Percentiles rank a stretch among this genome's conserved stretches.
phyloP scores from a whole-genome alignment of 2,113 vertebrate species.

The Notothenia coriiceps region DNA sequence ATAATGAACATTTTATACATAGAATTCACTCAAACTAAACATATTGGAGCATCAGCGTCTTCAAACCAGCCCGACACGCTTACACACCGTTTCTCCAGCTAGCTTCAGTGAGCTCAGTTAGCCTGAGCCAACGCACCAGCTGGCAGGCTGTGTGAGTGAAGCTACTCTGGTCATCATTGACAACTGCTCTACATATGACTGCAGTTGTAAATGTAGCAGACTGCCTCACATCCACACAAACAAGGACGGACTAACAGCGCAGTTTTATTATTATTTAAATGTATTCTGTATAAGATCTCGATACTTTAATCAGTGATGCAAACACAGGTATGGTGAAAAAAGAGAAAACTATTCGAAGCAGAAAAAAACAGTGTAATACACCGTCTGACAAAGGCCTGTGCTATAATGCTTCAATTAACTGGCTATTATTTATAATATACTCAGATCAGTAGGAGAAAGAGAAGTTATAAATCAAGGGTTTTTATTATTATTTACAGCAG shows the following conservation, averaged over 20 bases:
- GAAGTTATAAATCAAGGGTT: no score
- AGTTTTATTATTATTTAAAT: no score
- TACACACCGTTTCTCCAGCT: neutral
- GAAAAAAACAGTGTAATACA: no score
- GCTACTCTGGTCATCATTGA: constrained; percentile 30
- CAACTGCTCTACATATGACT: constrained; percentile 7
- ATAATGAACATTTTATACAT: neutral
- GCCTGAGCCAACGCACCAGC: constrained; percentile 14
- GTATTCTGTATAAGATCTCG: no score
- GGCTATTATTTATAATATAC: no score
- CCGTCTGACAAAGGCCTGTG: no score
- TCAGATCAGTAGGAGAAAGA: no score
- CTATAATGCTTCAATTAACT: no score
- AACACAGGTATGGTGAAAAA: no score
- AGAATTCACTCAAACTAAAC: constrained; percentile 4
- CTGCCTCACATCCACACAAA: neutral
- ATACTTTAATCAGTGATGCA: no score
- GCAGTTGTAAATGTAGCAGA: neutral
- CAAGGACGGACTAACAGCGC: neutral
- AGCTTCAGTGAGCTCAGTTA: neutral
- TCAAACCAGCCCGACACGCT: constrained; percentile 4
- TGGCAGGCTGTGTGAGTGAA: constrained; percentile 21
- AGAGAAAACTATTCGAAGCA: no score
- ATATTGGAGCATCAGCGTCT: neutral
- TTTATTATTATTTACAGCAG: no score